Evolutionary conservation across 2,888 invertebrate genomes (phyloP), one percentile per base, ranked within the genome.

Genomic region (Lepidonotus clava): DNA sequence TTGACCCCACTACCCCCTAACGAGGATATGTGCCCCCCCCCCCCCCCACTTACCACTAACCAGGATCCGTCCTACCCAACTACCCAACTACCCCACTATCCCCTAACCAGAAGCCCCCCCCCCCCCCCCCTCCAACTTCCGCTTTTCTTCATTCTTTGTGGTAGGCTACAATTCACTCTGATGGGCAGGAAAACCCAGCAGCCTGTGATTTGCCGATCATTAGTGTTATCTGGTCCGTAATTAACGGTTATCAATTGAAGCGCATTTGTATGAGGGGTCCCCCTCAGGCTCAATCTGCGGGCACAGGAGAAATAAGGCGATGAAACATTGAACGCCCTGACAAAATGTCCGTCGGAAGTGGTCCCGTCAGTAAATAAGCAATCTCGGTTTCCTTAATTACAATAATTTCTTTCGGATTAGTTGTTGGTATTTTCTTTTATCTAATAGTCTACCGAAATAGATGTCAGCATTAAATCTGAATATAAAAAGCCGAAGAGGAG

Each of bases 191-290:
- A 71, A 46, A 71, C 34, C 18, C 36, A 80, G 51, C 80, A 41
- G 41, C 41, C 32, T n/a, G 46, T 80, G 80, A 80, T 80, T 80
- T 41, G 80, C 28, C 46, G 51, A 46, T 80, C 80, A 80, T 51
- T 51, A 80, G 80, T 14, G 14, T 80, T 41, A 80, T 80, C 51
- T 32, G 41, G 46, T 24, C 18, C 18, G 51, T 80, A 80, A 80
- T 80, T 80, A 51, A 46, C 71, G 36, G 36, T 71, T 36, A 71
- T 71, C 71, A 71, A 38, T 34, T 18, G 71, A 71, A 21, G 71
- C 38, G 34, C 36, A 71, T 71, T 71, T 34, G 71, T n/a, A n/a
- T n/a, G 11, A 1, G 38, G n/a, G 71, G 36, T 46, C 46, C 32
- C 34, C 32, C 66, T 6, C 34, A 1, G 8, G n/a, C n/a, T n/a